phyloP scores from a whole-genome alignment of 2,113 vertebrate genomes.

The Epinephelus lanceolatus region DNA sequence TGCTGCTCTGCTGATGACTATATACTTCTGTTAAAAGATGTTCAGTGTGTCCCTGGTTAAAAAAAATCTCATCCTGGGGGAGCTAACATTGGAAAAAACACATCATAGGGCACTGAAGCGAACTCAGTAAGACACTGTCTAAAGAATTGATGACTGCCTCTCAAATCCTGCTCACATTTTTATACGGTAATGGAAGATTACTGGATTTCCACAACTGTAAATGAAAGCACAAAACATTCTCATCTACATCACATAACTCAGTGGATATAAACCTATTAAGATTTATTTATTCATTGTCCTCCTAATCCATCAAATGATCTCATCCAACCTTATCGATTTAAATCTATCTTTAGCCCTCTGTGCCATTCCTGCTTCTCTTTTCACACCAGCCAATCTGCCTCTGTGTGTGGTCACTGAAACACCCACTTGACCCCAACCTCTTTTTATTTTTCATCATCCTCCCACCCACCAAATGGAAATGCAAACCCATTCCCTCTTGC shows the following conservation, averaged over 20 bases:
- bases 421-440: constrained; percentile 5
- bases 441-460: constrained; percentile 23
- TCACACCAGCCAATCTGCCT: constrained; percentile 1
- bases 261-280: background rate
- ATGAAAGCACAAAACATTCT: background rate
- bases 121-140: background rate
- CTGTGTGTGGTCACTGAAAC: constrained; percentile 16
- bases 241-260: background rate
- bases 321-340: constrained; percentile 11
- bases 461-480: constrained; percentile 5
- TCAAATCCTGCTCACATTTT: constrained; percentile 13
- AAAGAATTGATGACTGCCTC: background rate
- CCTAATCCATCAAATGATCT: constrained; percentile 28
- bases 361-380: constrained; percentile 3
- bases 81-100: background rate
- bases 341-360: constrained; percentile 8
- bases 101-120: background rate
- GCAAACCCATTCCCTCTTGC: background rate
- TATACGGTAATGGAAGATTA: background rate
- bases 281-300: constrained; percentile 3
- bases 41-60: background rate
- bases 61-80: background rate
- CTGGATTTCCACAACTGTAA: background rate
- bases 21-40: background rate
- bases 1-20: constrained; percentile 18